Conservation (phyloP, 2,113 vertebrate species). For the Halichoerus grypus region DNA sequence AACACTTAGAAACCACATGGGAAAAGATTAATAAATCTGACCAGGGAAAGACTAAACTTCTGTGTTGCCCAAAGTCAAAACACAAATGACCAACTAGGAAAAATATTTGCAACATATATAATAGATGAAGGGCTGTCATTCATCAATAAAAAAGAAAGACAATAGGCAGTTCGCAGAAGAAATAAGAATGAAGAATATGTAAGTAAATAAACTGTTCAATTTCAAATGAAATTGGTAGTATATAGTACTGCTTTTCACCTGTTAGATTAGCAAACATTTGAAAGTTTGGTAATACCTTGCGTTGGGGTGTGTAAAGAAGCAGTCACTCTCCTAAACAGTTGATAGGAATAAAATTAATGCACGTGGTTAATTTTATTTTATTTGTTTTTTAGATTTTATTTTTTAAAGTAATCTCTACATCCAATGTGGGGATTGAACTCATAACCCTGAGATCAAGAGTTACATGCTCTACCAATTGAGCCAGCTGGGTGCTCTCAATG, state of each 20-base stretch:
- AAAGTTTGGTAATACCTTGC: not conserved
- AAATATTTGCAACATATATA: constrained; percentile 13
- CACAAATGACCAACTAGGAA: not conserved
- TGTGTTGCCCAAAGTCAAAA: not conserved
- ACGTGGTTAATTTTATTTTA: not conserved
- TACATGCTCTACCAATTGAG: not conserved
- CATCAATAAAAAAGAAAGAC: not conserved
- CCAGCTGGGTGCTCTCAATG: not conserved
- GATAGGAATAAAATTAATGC: not conserved
- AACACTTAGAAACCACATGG: not conserved
- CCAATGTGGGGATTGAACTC: not conserved
- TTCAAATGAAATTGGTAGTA: not conserved
- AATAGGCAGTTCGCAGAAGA: not conserved
- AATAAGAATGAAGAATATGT: not conserved
- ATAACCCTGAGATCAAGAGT: not conserved
- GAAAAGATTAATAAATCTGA: not conserved
- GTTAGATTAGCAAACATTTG: not conserved
- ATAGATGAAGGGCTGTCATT: not conserved
- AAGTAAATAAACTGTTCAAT: not conserved
- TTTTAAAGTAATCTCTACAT: not conserved
- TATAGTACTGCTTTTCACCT: not conserved
- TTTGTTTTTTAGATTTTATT: not conserved
- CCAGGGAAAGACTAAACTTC: not conserved
- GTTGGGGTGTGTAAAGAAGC: not conserved
- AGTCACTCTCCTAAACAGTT: not conserved